Base-by-base conservation (phyloP, 1,140 invertebrate genomes). In the Drosophila auraria region DNA sequence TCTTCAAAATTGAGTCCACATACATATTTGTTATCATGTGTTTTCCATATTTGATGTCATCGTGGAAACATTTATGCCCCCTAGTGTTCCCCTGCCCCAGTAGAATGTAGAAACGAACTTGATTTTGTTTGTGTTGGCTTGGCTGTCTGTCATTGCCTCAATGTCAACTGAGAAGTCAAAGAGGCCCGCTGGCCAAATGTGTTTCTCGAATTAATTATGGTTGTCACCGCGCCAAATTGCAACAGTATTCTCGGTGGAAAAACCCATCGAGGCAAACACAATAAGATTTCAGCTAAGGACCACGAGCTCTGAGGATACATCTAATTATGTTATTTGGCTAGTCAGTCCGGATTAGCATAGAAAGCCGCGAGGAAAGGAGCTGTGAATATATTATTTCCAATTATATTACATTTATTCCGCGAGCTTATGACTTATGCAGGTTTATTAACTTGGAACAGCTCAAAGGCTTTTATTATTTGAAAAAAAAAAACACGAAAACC, bases 171-270 rank as follows among this genome's bases (percentile, higher is more conserved):
- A 8, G 45, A 63, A 62, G 58, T 64, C 54, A 49, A 53, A 36
- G 50, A 42, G 30, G 59, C 30, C 82, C 66, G 38, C 45, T 15
- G 70, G 58, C 68, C 59, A 72, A 78, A 61, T 78, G 51, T 78
- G 57, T 72, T 65, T 14, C 64, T 59, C 76, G 63, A 74, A 78
- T 78, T 87, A 87, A 87, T 87, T 87, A 81, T 27, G 62, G 62
- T 63, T 81, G 78, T 80, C 84, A 60, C 70, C 69, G 65, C 61
- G 47, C 27, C 66, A 56, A 73, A 64, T 87, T 69, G 72, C 74
- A 54, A 54, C 44, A 77, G 64, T 36, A 72, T 80, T 25, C 64
- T 49, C 40, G 58, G 33, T 44, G 49, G 33, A 20, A 4, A 20
- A 15, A 2, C 12, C 15, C 15, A 15, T 14, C 20, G 53, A 42